phyloP scores from a whole-genome alignment of 2,113 vertebrate species.

The Sitta europaea region DNA sequence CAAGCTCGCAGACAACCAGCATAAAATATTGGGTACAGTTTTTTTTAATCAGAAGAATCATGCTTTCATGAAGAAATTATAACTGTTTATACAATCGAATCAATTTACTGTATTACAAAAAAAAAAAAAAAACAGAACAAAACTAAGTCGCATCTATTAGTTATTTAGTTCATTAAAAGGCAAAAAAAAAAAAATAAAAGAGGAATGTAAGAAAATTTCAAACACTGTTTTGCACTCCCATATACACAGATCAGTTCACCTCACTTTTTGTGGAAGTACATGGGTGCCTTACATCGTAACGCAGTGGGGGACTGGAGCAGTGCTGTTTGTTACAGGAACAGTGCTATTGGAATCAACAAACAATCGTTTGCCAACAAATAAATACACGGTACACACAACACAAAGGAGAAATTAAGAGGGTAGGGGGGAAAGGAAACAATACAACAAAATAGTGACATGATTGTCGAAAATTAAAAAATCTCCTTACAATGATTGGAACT shows the following conservation, averaged over 20 bases:
- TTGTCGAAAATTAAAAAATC: slow-evolving; percentile 98
- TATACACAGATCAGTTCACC: slow-evolving; percentile 84
- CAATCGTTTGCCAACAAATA: slow-evolving; percentile 98
- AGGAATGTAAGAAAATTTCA: slow-evolving; percentile 88
- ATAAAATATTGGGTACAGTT: slow-evolving; percentile 95
- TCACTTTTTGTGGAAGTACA: slow-evolving; percentile 75
- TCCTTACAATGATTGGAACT: slow-evolving; percentile 85
- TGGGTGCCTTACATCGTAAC: slow-evolving; percentile 71
- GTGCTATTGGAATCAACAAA: slow-evolving; percentile 97
- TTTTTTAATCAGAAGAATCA: slow-evolving; percentile 94
- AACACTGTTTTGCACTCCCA: slow-evolving; percentile 90
- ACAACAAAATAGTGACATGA: slow-evolving; percentile 85
- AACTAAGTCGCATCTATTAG: slow-evolving; percentile 87
- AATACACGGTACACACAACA: slow-evolving; percentile 95
- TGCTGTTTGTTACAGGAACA: slow-evolving; percentile 89
- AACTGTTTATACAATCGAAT: slow-evolving; percentile 93
- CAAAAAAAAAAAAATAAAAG: slow-evolving; percentile 86
- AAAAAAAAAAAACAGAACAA: slow-evolving; percentile 42
- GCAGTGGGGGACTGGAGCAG: slow-evolving; percentile 86
- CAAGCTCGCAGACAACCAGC: slow-evolving; percentile 97
- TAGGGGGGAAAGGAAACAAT: slow-evolving; percentile 45
- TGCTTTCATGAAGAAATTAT: slow-evolving; percentile 96
- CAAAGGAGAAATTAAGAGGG: slow-evolving; percentile 73
- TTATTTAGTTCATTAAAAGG: slow-evolving; percentile 93
- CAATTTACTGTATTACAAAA: slow-evolving; percentile 89